These are phyloP conservation scores for Harpegnathos saltator DNA, from an alignment of 1,140 invertebrate genomes.

Conservation along the genomic window DNA sequence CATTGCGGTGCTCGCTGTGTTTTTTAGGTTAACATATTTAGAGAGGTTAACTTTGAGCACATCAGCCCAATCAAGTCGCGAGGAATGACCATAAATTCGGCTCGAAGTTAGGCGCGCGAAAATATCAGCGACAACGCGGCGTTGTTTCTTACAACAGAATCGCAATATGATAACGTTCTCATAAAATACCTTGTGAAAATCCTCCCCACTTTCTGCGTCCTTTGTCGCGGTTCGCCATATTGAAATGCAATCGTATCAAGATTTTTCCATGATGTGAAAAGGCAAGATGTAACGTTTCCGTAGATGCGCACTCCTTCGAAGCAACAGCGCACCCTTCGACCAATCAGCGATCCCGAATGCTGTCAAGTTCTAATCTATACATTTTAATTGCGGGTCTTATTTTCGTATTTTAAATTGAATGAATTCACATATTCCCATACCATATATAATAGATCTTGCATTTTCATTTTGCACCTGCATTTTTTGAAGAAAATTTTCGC, in stretches of 20 bases:
- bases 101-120: neutral
- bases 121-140: neutral
- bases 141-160: neutral
- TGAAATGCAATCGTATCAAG: conserved; percentile 80
- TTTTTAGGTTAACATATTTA: conserved; percentile 82
- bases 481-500: no score
- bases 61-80: neutral
- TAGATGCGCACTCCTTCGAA: no score
- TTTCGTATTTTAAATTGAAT: no score
- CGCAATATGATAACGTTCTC: conserved; percentile 31
- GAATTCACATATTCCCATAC: no score
- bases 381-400: no score
- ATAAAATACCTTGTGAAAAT: conserved; percentile 85
- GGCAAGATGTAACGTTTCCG: no score
- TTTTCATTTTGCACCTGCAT: no score
- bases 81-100: neutral
- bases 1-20: conserved; percentile 63
- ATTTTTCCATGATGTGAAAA: conserved; percentile 64
- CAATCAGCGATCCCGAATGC: no score
- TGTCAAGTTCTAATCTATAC: no score
- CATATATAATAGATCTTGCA: no score
- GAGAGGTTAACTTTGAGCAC: conserved; percentile 76
- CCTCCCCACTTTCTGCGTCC: conserved; percentile 86
- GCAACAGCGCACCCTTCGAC: no score
- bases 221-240: conserved; percentile 86